Conservation (phyloP, 2,888 invertebrate genomes). For the Drosophila trichaetosa region DNA sequence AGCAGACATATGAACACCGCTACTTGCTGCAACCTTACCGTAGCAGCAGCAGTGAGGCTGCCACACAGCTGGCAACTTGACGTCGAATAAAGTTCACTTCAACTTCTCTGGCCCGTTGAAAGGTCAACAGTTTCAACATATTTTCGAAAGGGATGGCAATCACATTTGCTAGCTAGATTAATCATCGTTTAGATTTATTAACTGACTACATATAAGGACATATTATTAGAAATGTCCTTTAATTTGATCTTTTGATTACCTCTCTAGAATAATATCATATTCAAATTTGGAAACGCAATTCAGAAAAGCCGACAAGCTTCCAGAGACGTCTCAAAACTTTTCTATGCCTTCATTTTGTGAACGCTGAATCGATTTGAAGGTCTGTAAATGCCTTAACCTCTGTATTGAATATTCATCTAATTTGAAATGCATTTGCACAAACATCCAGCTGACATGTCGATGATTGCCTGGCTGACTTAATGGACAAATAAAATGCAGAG, state of each 20-base stretch:
- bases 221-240: background rate
- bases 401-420: background rate
- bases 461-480: constrained; percentile 12
- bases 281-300: background rate
- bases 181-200: background rate
- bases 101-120: constrained; percentile 3
- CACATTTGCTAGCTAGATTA: background rate
- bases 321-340: background rate
- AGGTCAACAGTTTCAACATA: constrained; percentile 15
- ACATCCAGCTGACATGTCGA: constrained; percentile 5
- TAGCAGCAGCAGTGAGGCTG: background rate
- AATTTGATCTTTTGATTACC: background rate
- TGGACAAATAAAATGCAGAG: constrained; percentile 35
- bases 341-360: background rate
- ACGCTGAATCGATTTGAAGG: background rate
- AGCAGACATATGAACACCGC: constrained; percentile 61
- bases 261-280: background rate
- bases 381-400: background rate
- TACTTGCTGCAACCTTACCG: constrained; percentile 7
- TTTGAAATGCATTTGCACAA: constrained; percentile 2
- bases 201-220: no score
- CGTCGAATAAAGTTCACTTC: constrained; percentile 27
- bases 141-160: constrained; percentile 4
- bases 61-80: constrained; percentile 12
- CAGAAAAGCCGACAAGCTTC: background rate